Evolutionary conservation across 1,140 invertebrate species (phyloP), one percentile per base, ranked within the genome.

Genomic region (Panagrolaimus sp.): DNA sequence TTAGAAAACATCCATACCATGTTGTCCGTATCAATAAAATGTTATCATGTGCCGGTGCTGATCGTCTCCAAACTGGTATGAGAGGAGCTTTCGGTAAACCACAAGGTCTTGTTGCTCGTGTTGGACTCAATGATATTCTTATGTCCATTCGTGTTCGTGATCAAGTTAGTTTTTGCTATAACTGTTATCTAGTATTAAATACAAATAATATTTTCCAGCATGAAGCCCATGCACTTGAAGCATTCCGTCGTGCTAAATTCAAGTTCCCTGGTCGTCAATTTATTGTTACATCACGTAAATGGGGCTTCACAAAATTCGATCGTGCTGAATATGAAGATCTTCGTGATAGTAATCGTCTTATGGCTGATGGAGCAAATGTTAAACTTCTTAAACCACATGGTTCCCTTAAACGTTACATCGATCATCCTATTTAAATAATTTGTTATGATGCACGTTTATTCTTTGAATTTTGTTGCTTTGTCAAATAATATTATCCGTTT

Each of bases 31-130:
- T 99, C 85, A 99, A 99, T 84, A 99, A 98, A 88, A 98, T 98
- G 95, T 96, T 98, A 86, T 98, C 94, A 67, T 99, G 96, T 87
- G 96, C 96, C 87, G 96, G 96, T 88, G 96, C 96, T 89, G 96
- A 99, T 95, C 95, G 93, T 89, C 92, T 99, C 80, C 96, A 99
- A 87, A 99, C 96, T 84, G 96, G 96, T 87, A 99, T 99, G 96
- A 88, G 96, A 86, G 96, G 96, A 84, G 96, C 96, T 70, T 99
- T 94, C 86, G 96, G 96, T 61, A 99, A 99, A 85, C 95, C 96
- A 2, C 93, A 96, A 86, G 96, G 96, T 71, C 96, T 94, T 2
- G 96, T 98, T 9, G 96, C 96, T 25, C 89, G 74, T 72, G 96
- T 99, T 27, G 89, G 89, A 77, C 99, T 99, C 84, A 95, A 95